Evolutionary conservation across 2,113 vertebrate species (phyloP).

Genomic region (Peromyscus maniculatus): DNA sequence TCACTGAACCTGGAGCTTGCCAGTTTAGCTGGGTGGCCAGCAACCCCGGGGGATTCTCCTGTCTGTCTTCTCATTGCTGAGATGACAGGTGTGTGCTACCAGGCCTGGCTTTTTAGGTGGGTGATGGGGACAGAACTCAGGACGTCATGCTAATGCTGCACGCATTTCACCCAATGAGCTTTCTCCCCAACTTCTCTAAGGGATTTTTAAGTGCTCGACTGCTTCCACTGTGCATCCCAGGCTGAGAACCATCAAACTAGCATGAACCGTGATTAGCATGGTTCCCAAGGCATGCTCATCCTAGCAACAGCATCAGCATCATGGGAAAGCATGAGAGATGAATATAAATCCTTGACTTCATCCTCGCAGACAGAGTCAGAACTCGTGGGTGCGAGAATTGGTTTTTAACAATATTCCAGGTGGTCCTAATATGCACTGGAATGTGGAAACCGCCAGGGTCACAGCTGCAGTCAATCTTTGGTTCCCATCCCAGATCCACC

Average conservation of each 20-base stretch:
- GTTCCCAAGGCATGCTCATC: background rate
- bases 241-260: background rate
- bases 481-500: background rate
- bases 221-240: background rate
- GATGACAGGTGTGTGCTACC: background rate
- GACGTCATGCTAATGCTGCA: background rate
- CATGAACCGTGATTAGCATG: background rate
- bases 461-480: background rate
- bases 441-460: background rate
- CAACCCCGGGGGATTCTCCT: background rate
- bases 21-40: background rate
- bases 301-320: background rate
- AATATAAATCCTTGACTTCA: background rate
- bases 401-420: background rate
- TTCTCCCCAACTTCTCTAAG: background rate
- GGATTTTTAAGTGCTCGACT: background rate
- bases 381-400: too few species aligned
- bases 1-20: background rate
- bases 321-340: background rate
- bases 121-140: too few species aligned
- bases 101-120: background rate
- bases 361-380: background rate
- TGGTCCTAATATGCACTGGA: background rate
- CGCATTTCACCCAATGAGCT: background rate
- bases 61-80: background rate